phyloP scores from a whole-genome alignment of 2,113 vertebrate species.

The Petaurus breviceps region DNA sequence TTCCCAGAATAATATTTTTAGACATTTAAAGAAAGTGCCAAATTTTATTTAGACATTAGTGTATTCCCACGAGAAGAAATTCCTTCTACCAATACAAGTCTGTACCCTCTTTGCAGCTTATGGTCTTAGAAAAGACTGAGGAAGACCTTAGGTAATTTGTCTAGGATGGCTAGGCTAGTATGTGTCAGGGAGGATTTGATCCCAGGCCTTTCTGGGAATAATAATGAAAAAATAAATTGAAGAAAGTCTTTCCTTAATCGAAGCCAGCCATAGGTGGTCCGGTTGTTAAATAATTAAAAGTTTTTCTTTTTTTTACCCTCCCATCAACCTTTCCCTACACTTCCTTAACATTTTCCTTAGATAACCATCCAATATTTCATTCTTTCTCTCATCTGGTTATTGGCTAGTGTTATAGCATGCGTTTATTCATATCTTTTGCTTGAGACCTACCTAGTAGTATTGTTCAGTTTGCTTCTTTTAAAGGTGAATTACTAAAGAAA shows the following conservation, averaged over 20 bases:
- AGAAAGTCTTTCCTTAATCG: neutral
- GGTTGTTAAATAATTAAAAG: neutral
- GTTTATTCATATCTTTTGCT: neutral
- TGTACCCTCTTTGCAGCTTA: neutral
- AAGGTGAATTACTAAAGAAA: neutral
- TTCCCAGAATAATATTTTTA: neutral
- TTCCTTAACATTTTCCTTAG: neutral
- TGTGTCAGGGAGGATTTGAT: neutral
- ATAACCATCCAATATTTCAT: neutral
- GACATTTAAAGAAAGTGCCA: neutral
- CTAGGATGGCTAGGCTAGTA: neutral
- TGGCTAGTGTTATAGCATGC: neutral
- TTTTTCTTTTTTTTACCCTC: neutral
- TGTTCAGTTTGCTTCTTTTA: neutral
- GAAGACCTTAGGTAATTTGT: neutral
- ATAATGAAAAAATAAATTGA: neutral
- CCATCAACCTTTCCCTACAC: neutral
- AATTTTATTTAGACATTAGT: neutral
- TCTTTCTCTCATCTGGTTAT: neutral
- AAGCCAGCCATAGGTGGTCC: neutral
- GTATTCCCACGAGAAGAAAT: neutral
- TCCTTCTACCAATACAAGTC: neutral
- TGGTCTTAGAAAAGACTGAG: neutral
- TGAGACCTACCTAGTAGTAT: neutral
- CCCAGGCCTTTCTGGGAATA: neutral